A percentile compares a stretch with the other conserved stretches of the same genome.
These are phyloP conservation scores for Pseudococcus longispinus DNA, from an alignment of 2,888 invertebrate species.

Conservation along the genomic window DNA sequence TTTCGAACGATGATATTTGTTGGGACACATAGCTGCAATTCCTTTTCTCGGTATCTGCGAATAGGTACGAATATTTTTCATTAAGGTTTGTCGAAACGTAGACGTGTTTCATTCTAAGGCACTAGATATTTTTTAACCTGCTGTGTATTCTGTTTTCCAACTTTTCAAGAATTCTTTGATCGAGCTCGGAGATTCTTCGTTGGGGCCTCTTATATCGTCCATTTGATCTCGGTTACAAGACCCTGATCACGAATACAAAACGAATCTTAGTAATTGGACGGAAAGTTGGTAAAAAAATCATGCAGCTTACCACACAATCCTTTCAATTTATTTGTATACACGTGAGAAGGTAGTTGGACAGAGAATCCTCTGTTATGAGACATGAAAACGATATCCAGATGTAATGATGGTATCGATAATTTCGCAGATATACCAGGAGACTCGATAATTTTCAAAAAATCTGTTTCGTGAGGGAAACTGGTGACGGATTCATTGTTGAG, in stretches of 20 bases:
- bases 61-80: too few species aligned
- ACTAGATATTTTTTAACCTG: neutral
- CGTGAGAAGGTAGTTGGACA: constrained; percentile 75
- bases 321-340: constrained; percentile 75
- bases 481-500: constrained; percentile 58
- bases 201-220: constrained; percentile 62
- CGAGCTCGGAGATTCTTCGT: constrained; percentile 65
- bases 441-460: constrained; percentile 71
- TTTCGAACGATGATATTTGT: constrained; percentile 29
- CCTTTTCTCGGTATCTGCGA: neutral
- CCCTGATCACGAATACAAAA: neutral
- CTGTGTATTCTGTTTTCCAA: constrained; percentile 65
- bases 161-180: constrained; percentile 67
- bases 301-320: constrained; percentile 75
- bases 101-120: neutral
- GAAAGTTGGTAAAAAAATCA: neutral
- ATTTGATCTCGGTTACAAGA: constrained; percentile 62
- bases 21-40: neutral
- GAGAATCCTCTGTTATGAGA: constrained; percentile 64
- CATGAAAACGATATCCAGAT: constrained; percentile 71
- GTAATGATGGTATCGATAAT: constrained; percentile 72
- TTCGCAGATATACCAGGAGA: constrained; percentile 71
- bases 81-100: neutral
- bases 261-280: neutral
- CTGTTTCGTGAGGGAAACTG: constrained; percentile 67